These are phyloP conservation scores for Syrmaticus mikado DNA, from an alignment of 2,113 vertebrate genomes.

Conservation along the genomic window DNA sequence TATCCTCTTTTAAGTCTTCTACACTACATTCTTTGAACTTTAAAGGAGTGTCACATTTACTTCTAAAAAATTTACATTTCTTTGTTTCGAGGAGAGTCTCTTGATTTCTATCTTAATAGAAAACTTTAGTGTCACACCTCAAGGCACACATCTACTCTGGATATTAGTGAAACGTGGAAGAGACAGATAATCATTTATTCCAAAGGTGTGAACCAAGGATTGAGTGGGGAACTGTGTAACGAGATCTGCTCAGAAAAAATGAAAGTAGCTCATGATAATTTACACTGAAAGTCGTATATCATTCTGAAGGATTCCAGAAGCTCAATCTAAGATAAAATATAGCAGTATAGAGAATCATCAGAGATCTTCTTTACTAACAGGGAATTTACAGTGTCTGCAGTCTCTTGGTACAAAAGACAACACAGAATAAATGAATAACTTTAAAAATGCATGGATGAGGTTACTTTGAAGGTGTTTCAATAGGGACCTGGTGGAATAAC, in stretches of 20 bases:
- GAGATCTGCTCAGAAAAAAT: background rate
- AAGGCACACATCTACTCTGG: background rate
- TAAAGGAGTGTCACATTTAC: background rate
- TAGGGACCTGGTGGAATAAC: background rate
- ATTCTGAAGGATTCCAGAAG: slow-evolving; percentile 31
- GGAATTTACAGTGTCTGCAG: background rate
- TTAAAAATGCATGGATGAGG: background rate
- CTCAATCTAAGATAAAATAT: slow-evolving; percentile 19
- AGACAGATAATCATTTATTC: slow-evolving; percentile 23
- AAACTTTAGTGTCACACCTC: background rate
- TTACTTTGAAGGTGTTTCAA: background rate
- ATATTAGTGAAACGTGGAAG: background rate
- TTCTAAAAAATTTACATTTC: background rate
- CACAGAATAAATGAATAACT: background rate
- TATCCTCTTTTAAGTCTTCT: background rate
- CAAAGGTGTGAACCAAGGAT: background rate
- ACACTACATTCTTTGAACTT: background rate
- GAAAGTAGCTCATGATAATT: background rate
- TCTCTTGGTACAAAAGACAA: slow-evolving; percentile 5
- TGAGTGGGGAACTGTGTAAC: background rate
- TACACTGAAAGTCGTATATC: background rate
- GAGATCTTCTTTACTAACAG: background rate
- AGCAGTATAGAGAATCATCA: background rate
- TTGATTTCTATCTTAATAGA: background rate
- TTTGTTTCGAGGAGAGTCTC: background rate